Evolutionary conservation across 2,888 invertebrate genomes (phyloP), one percentile per base, ranked within the genome.

Genomic region (Dryocosmus kuriphilus): DNA sequence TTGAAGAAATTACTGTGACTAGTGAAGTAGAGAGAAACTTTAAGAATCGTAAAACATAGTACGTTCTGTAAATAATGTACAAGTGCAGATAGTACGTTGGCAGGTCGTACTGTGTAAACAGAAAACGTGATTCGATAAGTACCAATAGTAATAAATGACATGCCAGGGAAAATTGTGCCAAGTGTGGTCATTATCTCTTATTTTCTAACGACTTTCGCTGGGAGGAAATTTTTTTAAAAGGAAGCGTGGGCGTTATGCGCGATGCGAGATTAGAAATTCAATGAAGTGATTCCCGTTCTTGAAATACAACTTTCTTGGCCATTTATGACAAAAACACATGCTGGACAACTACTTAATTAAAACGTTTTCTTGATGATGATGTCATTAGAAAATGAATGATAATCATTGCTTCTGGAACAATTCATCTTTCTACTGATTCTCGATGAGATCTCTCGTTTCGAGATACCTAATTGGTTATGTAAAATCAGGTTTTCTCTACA

Each of bases 201-300:
- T 71, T 71, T 71, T 71, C 67, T 71, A 71, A 71, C 67, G 67
- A 71, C 67, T 71, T 51, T 71, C 67, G 19, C 67, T 71, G 27
- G 30, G 8, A 71, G 67, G 46, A 30, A 30, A 46, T 51, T 71
- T 71, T 71, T 41, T 51, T 32, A 71, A 71, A 51, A 51, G 67
- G 51, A 30, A 71, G 67, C 46, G 67, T n/a, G 67, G 67, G 67
- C 67, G 67, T 51, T 8, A 71, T 67, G 24, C 65, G 41, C 19
- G 14, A 67, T 71, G 41, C 27, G 19, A 71, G 67, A 71, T 71
- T 71, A 71, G 67, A 71, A 71, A 71, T 71, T 71, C 46, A 71
- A 71, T 71, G 67, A 71, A 71, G 30, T 51, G 51, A 71, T 71
- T 71, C 67, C 30, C 46, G 19, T 71, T 71, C 67, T 71, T 71